These are phyloP conservation scores for Phyllostomus hastatus DNA, from an alignment of 2,113 vertebrate species.

Conservation along the genomic window DNA sequence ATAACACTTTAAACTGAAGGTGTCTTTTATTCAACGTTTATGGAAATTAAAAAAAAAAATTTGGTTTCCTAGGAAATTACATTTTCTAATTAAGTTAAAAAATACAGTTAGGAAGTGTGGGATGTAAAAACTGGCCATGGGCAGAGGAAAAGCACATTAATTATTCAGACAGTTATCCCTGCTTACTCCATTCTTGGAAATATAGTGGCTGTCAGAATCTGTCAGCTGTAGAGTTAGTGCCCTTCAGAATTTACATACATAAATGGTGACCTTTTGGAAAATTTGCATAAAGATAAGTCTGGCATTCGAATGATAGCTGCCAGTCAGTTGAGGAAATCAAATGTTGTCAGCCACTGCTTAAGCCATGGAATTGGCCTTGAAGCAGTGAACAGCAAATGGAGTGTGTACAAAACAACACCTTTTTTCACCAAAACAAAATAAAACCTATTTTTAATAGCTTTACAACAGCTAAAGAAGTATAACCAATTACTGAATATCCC, in stretches of 20 bases:
- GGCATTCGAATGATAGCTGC: constrained; percentile 59
- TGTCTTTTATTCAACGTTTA: neutral
- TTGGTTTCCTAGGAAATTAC: constrained; percentile 64
- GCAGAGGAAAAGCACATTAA: constrained; percentile 76
- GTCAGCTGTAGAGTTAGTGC: constrained; percentile 77
- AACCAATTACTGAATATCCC: neutral
- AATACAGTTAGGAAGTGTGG: constrained; percentile 67
- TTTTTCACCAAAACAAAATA: neutral
- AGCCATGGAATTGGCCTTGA: neutral
- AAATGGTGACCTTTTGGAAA: constrained; percentile 78
- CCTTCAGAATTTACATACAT: constrained; percentile 79
- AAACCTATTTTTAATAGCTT: neutral
- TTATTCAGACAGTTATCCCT: constrained; percentile 77
- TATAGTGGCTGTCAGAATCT: constrained; percentile 77
- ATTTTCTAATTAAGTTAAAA: constrained; percentile 80
- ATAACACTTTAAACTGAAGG: neutral
- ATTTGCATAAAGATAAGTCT: constrained; percentile 66
- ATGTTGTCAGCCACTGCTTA: rapidly evolving
- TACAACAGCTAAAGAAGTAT: neutral
- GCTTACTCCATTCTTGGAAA: constrained; percentile 76
- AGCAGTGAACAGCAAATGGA: neutral
- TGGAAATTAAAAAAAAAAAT: neutral
- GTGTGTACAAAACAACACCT: neutral
- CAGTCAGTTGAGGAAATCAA: neutral
- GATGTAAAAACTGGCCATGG: constrained; percentile 73